A percentile compares a stretch with the other conserved stretches of the same genome.
Evolutionary conservation across 2,113 vertebrate species (phyloP).

Genomic region (Elephas maximus): DNA sequence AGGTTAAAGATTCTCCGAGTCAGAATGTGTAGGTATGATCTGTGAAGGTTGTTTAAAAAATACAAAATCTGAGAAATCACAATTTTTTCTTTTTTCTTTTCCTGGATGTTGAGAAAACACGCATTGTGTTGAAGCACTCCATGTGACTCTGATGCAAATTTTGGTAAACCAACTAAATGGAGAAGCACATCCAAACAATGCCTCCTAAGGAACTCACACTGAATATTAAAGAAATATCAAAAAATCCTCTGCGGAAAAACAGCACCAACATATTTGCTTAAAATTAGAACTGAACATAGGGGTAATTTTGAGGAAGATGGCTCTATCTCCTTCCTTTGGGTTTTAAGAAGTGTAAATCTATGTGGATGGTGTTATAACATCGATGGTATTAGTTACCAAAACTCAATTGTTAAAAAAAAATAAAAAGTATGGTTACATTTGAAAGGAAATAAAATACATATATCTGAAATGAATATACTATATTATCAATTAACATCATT

Average conservation of each 20-base stretch:
- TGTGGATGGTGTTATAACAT: background rate
- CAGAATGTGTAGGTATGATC: background rate
- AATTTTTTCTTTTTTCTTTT: conserved; percentile 50
- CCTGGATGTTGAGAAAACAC: background rate
- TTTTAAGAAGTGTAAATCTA: background rate
- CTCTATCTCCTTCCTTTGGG: background rate
- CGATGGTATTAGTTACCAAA: background rate
- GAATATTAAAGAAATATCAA: background rate
- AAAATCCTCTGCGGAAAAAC: background rate
- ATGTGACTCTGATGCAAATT: background rate
- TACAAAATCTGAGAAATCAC: background rate
- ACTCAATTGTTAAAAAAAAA: background rate
- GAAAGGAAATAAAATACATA: background rate
- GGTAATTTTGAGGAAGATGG: background rate
- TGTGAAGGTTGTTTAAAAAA: background rate
- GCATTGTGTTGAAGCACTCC: background rate
- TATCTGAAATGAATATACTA: background rate
- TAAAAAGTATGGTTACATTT: background rate
- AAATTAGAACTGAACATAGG: background rate
- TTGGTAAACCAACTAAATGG: background rate
- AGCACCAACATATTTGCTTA: background rate
- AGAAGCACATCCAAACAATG: background rate
- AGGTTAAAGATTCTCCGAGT: background rate
- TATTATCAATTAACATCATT: background rate
- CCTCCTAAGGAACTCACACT: background rate